Evolutionary conservation across 2,888 invertebrate genomes (phyloP), one percentile per base, ranked within the genome.

Genomic region (Ectropis crepuscularia): DNA sequence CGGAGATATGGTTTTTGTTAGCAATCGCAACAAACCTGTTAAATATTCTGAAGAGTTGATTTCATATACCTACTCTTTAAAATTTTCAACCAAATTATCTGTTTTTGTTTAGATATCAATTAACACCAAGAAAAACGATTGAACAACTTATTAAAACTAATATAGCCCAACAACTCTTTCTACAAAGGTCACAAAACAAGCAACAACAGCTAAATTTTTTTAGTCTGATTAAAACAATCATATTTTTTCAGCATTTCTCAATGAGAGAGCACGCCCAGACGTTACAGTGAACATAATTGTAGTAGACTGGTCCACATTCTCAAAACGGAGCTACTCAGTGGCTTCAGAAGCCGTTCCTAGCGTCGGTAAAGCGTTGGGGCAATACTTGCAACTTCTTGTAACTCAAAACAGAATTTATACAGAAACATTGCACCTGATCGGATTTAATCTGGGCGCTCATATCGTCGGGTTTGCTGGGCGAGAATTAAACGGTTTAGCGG

Each of bases 371-470:
- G 50, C 67, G 9, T 11, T 87, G 7, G 80, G 76, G 6, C 37
- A 61, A 0, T 74, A 82, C 10, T 72, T 88, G 6, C 9, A 45
- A 4, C 7, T 49, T 2, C 62, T 82, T 6, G 69, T 72, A 0
- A 12, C n/a, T 0, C 64, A 58, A 0, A 49, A 54, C 0, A 63
- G 63, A n/a, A 72, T 77, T 6, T 16, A 65, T 0, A 48, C 73
- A 4, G 47, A 57, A 5, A 61, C 67, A 0, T 53, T 85, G 8
- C 88, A 88, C 50, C 53, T 89, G 5, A 78, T 88, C 2, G 89
- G 88, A 0, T 89, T 88, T 59, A 73, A 79, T 50, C 80, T 88
- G 2, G 88, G 89, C 11, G 88, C 88, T 6, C 88, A 89, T 53
- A 71, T 85, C 6, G 85, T 76, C 45, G 88, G 88, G 0, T 77